Base-by-base conservation (phyloP, 2,797 vertebrate species). In the Gallirallus australis region DNA sequence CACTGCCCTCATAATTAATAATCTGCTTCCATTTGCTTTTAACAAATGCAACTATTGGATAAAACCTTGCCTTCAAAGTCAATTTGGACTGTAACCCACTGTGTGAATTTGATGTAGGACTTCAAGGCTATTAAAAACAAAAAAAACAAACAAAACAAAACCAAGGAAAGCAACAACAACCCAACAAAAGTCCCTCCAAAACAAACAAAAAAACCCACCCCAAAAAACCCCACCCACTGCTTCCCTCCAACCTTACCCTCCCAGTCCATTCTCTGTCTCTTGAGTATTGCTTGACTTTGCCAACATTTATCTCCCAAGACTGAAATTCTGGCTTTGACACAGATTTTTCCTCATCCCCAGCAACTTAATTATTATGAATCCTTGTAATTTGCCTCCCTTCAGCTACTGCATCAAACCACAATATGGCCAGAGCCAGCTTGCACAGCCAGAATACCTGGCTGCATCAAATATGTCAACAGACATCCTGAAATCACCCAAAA, bases 311-410 rank as follows among this genome's bases (percentile, higher is more conserved):
- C 94, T 97, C 80, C 70, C 53, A 96, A 92, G 66, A 93, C 76
- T 87, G 83, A 95, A 97, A 93, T 57, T 90, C 93, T 96, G 57
- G 54, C 87, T 68, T 50, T 69, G 57, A 59, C 84, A 94, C 92
- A 78, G 94, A 97, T 96, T 93, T 91, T 50, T n/a, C 28, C 47
- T 27, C 53, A 53, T 8, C 16, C 31, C 33, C 66, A 94, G 76
- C 71, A 95, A 94, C 25, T 6, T 90, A 87, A 95, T 96, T 96
- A 95, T 83, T 95, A 65, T 24, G 64, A 35, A 90, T 97, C 77
- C 47, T 90, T 50, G 56, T 72, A 94, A 64, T 89, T 93, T 90
- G 53, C 77, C 59, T 82, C 59, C 79, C 77, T 95, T 96, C 75
- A 89, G 86, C 76, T 90, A 65, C 59, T 91, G 9, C 78, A 93